Percentiles rank a stretch among this genome's conserved stretches.
Evolutionary conservation across 1,140 invertebrate species (phyloP).

Genomic region (Drosophila kurseongensis): DNA sequence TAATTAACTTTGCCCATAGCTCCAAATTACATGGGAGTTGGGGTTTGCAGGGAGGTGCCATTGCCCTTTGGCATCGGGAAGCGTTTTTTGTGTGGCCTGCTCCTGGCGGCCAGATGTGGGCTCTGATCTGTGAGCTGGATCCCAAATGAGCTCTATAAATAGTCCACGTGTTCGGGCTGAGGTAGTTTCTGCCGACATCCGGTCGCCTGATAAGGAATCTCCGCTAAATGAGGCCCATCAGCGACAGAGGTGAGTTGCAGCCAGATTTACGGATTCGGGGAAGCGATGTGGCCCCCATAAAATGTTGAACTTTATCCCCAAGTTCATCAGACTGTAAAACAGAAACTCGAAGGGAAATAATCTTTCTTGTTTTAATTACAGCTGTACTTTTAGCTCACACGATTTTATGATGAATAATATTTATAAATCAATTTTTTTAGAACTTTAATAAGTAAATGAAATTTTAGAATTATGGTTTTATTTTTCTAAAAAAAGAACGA

Average conservation of each 20-base stretch:
- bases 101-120: conserved; percentile 38
- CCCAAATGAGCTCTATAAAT: conserved; percentile 35
- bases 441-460: too few relatives aligned
- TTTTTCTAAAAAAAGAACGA: too few relatives aligned
- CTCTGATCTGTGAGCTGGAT: neutral
- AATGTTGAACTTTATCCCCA: conserved; percentile 11
- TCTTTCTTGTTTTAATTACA: neutral
- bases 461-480: too few relatives aligned
- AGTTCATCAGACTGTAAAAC: conserved; percentile 29
- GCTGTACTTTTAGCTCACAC: too few relatives aligned
- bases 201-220: conserved; percentile 46
- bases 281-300: neutral
- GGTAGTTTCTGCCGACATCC: conserved; percentile 36
- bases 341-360: conserved; percentile 5
- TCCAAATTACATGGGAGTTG: conserved; percentile 30
- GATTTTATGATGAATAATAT: neutral
- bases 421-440: too few relatives aligned
- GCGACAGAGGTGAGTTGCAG: conserved; percentile 32
- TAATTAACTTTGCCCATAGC: conserved; percentile 75
- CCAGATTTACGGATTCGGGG: neutral
- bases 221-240: conserved; percentile 51
- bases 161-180: conserved; percentile 38
- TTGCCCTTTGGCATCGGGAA: conserved; percentile 20
- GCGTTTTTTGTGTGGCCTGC: conserved; percentile 8
- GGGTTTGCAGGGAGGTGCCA: conserved; percentile 9